These are phyloP conservation scores for Alloscopus bannaensis DNA, from an alignment of 2,888 invertebrate genomes.

Conservation along the genomic window DNA sequence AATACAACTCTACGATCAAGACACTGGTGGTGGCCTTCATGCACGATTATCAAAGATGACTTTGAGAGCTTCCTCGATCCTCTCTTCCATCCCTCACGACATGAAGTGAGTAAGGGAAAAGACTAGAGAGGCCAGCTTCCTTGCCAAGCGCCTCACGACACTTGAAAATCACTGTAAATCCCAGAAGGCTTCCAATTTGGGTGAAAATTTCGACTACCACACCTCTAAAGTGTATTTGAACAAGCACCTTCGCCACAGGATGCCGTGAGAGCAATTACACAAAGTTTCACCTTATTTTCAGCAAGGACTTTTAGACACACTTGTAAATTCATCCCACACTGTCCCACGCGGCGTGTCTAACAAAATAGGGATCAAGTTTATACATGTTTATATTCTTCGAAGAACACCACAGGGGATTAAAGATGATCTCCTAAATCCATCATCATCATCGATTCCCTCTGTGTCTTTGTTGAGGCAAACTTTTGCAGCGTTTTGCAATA, in stretches of 20 bases:
- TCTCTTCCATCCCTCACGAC: background rate
- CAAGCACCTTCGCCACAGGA: background rate
- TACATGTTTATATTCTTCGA: background rate
- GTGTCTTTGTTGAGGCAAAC: too few species aligned
- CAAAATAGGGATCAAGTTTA: too few species aligned
- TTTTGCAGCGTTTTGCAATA: too few species aligned
- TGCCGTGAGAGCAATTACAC: background rate
- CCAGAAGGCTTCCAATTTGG: background rate
- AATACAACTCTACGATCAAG: background rate
- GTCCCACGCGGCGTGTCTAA: too few species aligned
- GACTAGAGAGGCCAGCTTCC: background rate
- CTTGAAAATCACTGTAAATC: background rate
- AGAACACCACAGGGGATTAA: background rate
- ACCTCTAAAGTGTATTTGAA: background rate
- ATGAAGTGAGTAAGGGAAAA: background rate
- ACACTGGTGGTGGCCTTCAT: constrained; percentile 44
- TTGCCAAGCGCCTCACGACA: constrained; percentile 3
- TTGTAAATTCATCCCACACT: too few species aligned
- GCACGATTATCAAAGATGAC: constrained; percentile 55
- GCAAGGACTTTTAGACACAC: too few species aligned
- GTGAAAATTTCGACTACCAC: background rate
- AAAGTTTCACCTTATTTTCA: too few species aligned
- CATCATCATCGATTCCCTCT: background rate
- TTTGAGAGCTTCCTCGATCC: constrained; percentile 52
- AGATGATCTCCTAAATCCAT: background rate